Base-by-base conservation (phyloP, 1,140 invertebrate genomes). In the Dreissena rostriformis region DNA sequence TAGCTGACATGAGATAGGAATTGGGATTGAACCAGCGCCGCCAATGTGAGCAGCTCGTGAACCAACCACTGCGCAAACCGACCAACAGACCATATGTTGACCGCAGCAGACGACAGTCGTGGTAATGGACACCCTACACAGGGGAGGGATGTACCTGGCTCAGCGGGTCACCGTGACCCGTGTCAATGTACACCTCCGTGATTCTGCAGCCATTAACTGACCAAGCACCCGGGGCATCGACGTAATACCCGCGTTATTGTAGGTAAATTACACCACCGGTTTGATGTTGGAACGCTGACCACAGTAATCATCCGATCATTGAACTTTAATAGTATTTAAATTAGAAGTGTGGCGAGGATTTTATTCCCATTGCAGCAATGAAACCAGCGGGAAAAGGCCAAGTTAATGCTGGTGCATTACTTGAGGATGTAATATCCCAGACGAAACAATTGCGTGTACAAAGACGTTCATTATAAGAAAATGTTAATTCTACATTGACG, bases 301-400 rank as follows among this genome's bases (percentile, higher is more conserved):
- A 79, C 67, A 53, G 51, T 51, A 61, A 79, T 79, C 68, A 79
- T 79, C 22, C 55, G n/a, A 53, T 53, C 66, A 71, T 79, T 79
- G 70, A 79, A 79, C 26, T 57, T 70, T 79, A 79, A 79, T 61
- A 66, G 70, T 6, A 53, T 79, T 79, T 79, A 79, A 79, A 79
- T 79, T 28, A 79, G 77, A 28, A 68, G 11, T 61, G 52, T 63
- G 52, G 39, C 28, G 49, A 22, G 11, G 11, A 71, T 17, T 68
- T 19, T 29, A 68, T 17, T 29, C 52, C n/a, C 19, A 49, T 11
- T 19, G 22, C 19, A 19, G 52, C 52, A 12, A n/a, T 71, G 28
- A 24, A n/a, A 49, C 52, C n/a, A 49, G 49, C 52, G 49, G 14
- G 51, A 71, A n/a, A 29, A 17, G n/a, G n/a, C 28, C 51, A 17